phyloP scores from a whole-genome alignment of 1,140 invertebrate genomes.

The Drosophila sturtevanti region DNA sequence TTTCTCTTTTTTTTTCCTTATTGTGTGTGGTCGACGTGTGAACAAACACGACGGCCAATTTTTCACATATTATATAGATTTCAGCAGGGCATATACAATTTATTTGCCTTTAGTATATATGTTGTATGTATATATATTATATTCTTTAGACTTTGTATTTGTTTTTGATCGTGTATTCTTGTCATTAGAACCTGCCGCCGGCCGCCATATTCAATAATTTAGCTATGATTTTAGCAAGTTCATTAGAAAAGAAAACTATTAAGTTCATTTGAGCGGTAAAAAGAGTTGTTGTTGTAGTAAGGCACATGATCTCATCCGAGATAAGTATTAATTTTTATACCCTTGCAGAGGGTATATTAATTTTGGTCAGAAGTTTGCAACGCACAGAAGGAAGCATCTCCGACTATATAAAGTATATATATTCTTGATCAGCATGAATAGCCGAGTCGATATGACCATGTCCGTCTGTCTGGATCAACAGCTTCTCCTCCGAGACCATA shows the following conservation, averaged over 20 bases:
- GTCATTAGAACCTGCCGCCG: conserved; percentile 44
- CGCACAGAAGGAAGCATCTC: too few relatives aligned
- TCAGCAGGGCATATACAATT: conserved; percentile 4
- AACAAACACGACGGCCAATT: conserved; percentile 52
- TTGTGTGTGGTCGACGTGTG: conserved; percentile 58
- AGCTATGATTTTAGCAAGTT: conserved; percentile 48
- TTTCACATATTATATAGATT: conserved; percentile 27
- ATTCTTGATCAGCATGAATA: too few relatives aligned
- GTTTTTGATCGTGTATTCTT: conserved; percentile 36
- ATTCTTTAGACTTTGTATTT: conserved; percentile 50
- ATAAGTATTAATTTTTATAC: background rate
- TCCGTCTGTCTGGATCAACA: too few relatives aligned
- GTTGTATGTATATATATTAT: conserved; percentile 12
- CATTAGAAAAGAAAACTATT: conserved; percentile 50
- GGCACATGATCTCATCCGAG: conserved; percentile 51
- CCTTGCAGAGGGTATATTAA: too few relatives aligned
- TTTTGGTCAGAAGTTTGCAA: too few relatives aligned
- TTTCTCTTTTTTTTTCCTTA: conserved; percentile 40
- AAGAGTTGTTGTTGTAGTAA: conserved; percentile 1
- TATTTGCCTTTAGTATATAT: conserved; percentile 26
- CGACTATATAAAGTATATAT: too few relatives aligned
- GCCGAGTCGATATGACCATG: too few relatives aligned
- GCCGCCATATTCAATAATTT: conserved; percentile 32
- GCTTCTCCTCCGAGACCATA: too few relatives aligned
- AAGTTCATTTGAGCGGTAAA: conserved; percentile 15